Evolutionary conservation across 2,113 vertebrate species (phyloP).

Genomic region (Cynocephalus volans): DNA sequence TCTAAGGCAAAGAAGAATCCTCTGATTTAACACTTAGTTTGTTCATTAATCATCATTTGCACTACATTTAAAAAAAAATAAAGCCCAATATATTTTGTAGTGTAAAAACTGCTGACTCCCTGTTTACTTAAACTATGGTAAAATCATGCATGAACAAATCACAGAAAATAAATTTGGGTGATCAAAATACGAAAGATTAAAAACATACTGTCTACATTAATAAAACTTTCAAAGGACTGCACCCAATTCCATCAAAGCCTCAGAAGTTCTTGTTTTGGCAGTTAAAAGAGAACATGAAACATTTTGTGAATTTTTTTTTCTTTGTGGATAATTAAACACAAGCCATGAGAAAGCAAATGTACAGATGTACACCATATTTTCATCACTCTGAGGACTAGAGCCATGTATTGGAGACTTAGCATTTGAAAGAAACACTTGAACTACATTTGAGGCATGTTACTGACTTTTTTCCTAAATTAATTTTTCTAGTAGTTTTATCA

Average conservation of each 20-base stretch:
- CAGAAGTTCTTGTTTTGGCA: conserved; percentile 71
- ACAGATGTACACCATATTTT: conserved; percentile 79
- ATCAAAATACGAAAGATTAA: conserved; percentile 78
- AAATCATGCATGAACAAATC: conserved; percentile 36
- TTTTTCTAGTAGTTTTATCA: conserved; percentile 33
- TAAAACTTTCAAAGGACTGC: conserved; percentile 77
- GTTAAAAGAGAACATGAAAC: conserved; percentile 82
- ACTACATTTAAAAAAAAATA: not conserved
- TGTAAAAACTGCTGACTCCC: conserved; percentile 56
- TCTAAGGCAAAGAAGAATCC: conserved; percentile 40
- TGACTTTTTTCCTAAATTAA: conserved; percentile 4
- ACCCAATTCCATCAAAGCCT: conserved; percentile 68
- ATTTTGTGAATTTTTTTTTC: conserved; percentile 71
- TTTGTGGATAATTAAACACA: conserved; percentile 78
- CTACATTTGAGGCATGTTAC: not conserved
- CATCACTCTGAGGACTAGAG: conserved; percentile 6
- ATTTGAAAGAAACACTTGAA: conserved; percentile 56
- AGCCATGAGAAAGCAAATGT: conserved; percentile 69
- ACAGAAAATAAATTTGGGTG: conserved; percentile 69
- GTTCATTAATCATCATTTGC: conserved; percentile 57
- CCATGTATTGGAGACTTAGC: not conserved
- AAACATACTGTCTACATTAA: conserved; percentile 72
- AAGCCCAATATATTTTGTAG: conserved; percentile 43
- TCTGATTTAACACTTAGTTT: conserved; percentile 57
- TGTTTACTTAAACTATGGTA: conserved; percentile 73